These are phyloP conservation scores for Procavia capensis DNA, from an alignment of 2,113 vertebrate species.

Conservation along the genomic window DNA sequence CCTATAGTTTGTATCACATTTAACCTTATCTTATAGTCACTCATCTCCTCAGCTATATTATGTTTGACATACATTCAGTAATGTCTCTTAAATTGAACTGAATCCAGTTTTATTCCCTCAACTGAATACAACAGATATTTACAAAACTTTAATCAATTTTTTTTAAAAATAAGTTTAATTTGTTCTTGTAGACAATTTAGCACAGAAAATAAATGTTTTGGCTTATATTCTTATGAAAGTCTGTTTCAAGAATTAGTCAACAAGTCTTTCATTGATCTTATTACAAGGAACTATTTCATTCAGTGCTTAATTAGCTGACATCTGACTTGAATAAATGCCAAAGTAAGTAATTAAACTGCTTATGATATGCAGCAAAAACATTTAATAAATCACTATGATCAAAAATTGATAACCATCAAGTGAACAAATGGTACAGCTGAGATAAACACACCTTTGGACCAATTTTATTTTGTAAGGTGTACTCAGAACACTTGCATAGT, in stretches of 20 bases:
- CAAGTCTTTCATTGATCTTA: background rate
- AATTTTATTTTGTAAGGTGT: background rate
- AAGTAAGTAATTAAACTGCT: background rate
- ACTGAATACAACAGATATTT: background rate
- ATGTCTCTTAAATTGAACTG: background rate
- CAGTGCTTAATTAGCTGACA: background rate
- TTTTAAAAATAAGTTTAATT: background rate
- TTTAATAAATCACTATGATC: background rate
- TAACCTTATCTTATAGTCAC: background rate
- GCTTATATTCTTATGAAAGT: no score
- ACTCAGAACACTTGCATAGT: background rate
- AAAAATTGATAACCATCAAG: background rate
- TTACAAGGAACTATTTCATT: slow-evolving; percentile 18
- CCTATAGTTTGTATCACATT: background rate
- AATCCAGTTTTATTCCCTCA: background rate
- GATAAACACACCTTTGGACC: background rate
- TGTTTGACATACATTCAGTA: background rate
- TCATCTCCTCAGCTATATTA: background rate
- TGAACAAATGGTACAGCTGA: background rate
- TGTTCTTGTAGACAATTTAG: background rate
- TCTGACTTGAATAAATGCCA: slow-evolving; percentile 22
- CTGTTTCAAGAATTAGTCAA: no score
- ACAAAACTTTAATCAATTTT: background rate
- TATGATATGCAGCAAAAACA: background rate
- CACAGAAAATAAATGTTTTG: background rate